Percentiles rank a stretch among this genome's conserved stretches.
These are phyloP conservation scores for Punctoribates punctum DNA, from an alignment of 2,888 invertebrate species.

Conservation along the genomic window DNA sequence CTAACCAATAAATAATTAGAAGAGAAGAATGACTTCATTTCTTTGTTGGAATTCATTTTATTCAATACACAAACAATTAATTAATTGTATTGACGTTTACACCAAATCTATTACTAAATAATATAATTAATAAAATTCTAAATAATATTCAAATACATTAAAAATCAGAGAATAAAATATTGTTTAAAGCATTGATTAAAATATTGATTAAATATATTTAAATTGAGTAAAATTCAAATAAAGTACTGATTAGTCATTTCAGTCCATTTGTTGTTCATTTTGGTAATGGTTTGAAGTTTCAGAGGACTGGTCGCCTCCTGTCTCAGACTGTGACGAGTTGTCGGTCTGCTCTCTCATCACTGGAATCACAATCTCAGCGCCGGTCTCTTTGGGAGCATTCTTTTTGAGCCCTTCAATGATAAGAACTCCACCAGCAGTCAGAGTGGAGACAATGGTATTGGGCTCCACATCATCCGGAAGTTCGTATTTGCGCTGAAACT, in stretches of 20 bases:
- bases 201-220: too few species aligned
- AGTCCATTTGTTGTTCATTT: constrained; percentile 1
- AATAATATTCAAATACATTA: too few species aligned
- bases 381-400: background rate
- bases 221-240: too few species aligned
- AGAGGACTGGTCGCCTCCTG: background rate
- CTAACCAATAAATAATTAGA: too few species aligned
- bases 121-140: too few species aligned
- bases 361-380: background rate
- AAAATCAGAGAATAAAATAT: too few species aligned
- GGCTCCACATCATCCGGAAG: background rate
- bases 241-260: background rate
- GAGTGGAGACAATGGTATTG: background rate
- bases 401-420: constrained; percentile 6
- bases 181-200: too few species aligned
- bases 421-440: background rate
- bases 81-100: too few species aligned
- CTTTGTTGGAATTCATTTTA: too few species aligned
- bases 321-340: background rate
- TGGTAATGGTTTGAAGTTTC: background rate
- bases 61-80: too few species aligned
- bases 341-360: background rate
- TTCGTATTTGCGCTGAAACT: background rate
- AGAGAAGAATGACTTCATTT: too few species aligned
- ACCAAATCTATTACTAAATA: too few species aligned